Percentiles rank a stretch among this genome's conserved stretches.
Evolutionary conservation across 2,888 invertebrate species (phyloP).

Genomic region (Tenthredo distinguenda): DNA sequence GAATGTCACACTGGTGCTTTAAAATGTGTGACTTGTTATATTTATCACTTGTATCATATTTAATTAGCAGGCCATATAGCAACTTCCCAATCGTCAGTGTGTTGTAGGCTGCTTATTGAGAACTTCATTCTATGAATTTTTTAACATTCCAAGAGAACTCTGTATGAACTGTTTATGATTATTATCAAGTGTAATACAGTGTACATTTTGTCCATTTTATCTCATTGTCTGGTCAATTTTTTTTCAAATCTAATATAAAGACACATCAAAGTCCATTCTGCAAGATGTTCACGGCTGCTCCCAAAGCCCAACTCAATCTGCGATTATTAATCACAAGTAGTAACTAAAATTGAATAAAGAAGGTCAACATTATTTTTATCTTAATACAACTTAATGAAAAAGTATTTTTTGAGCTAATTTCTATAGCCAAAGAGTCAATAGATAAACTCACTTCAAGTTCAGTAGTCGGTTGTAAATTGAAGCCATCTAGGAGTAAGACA

Average conservation of each 20-base stretch:
- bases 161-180: not conserved
- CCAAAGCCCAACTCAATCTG: constrained; percentile 97
- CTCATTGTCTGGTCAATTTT: not conserved
- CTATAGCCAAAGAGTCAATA: not conserved
- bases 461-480: constrained; percentile 83
- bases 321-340: constrained; percentile 93
- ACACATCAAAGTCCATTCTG: constrained; percentile 79
- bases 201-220: not conserved
- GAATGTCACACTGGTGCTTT: too few species aligned
- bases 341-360: constrained; percentile 79
- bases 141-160: not conserved
- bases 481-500: constrained; percentile 91
- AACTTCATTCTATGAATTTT: not conserved
- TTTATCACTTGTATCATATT: not conserved
- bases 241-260: not conserved
- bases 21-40: not conserved
- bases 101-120: not conserved
- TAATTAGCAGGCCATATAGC: not conserved
- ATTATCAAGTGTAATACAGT: not conserved
- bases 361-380: not conserved
- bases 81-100: not conserved
- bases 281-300: constrained; percentile 92
- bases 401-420: not conserved
- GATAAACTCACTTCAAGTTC: constrained; percentile 83
- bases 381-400: not conserved